These are phyloP conservation scores for Lamellibrachia columna DNA, from an alignment of 2,888 invertebrate species.

Conservation along the genomic window DNA sequence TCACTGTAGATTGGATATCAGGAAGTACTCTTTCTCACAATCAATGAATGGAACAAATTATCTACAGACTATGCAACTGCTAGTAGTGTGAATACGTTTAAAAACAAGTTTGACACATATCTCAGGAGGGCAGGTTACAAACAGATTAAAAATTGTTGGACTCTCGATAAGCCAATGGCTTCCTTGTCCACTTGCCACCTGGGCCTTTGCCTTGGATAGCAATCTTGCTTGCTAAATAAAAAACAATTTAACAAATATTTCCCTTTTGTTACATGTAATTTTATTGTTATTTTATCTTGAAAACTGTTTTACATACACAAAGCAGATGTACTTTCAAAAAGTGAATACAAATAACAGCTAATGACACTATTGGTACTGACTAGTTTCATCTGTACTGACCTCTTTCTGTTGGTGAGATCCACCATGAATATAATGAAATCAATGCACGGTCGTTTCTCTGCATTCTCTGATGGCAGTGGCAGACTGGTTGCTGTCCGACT, in stretches of 20 bases:
- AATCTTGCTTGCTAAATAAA: background rate
- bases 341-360: background rate
- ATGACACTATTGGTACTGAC: background rate
- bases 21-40: too few species aligned
- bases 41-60: too few species aligned
- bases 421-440: conserved; percentile 4
- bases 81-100: too few species aligned
- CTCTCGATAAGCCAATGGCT: too few species aligned
- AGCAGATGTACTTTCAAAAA: background rate
- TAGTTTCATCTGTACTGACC: background rate
- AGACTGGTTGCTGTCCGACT: background rate
- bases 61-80: too few species aligned
- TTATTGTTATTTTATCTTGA: background rate
- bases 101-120: too few species aligned
- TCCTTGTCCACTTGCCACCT: too few species aligned
- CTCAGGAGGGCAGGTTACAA: too few species aligned
- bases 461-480: background rate
- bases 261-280: background rate
- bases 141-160: too few species aligned
- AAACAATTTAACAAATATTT: background rate
- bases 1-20: too few species aligned
- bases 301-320: background rate
- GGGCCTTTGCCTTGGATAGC: too few species aligned
- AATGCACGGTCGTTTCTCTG: background rate
- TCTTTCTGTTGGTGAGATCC: background rate